phyloP scores from a whole-genome alignment of 35 echinoderm and acorn worm species.

The Ophioderma brevispina region DNA sequence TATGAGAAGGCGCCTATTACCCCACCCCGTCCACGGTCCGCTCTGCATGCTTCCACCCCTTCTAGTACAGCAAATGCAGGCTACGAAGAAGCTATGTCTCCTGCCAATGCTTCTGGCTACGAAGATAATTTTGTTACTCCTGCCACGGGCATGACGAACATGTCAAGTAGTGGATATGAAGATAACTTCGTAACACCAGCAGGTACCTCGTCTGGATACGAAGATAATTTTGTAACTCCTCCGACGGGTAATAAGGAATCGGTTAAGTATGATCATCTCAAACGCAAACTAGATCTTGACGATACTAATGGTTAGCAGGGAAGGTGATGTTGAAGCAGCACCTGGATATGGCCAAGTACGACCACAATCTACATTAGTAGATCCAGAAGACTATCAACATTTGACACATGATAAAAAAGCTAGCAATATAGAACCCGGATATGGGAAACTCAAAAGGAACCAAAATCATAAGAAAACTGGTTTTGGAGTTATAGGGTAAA shows the following conservation, averaged over 20 bases:
- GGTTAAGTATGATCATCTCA: not conserved
- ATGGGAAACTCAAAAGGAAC: not conserved
- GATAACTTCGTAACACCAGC: not conserved
- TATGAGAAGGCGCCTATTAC: not conserved
- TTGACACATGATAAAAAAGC: not conserved
- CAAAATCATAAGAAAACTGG: not conserved
- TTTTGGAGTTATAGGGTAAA: no score
- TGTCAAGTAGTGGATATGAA: not conserved
- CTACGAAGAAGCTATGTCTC: no score
- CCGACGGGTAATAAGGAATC: not conserved
- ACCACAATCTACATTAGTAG: not conserved
- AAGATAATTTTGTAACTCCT: slow-evolving; percentile 1
- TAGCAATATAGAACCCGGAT: not conserved
- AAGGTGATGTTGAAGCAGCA: not conserved
- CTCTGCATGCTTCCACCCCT: no score
- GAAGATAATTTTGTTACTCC: not conserved
- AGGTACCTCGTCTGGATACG: not conserved
- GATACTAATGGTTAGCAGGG: not conserved
- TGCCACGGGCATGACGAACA: not conserved
- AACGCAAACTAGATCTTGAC: not conserved
- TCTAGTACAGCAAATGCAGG: no score
- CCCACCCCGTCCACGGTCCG: not conserved
- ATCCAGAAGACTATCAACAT: not conserved
- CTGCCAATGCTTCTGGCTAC: not conserved
- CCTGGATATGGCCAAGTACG: not conserved